Evolutionary conservation across 2,888 invertebrate genomes (phyloP).

Genomic region (Tachina lurida): DNA sequence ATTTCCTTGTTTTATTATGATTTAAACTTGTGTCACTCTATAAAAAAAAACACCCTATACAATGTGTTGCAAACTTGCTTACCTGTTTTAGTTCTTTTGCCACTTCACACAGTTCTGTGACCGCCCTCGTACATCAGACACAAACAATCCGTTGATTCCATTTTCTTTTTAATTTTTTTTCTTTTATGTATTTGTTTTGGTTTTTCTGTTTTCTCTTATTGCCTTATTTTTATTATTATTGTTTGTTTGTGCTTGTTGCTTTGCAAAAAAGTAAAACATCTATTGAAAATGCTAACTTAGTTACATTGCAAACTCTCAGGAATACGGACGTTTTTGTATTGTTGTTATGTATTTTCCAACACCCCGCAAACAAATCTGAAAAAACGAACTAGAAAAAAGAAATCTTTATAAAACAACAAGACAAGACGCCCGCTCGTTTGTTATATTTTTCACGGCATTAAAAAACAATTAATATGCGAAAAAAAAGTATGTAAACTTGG

Average conservation of each 20-base stretch:
- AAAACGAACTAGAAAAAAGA: background rate
- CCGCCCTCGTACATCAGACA: slow-evolving; percentile 14
- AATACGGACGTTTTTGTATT: slow-evolving; percentile 63
- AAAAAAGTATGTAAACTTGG: slow-evolving; percentile 11
- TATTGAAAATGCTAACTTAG: slow-evolving; percentile 49
- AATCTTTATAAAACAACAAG: slow-evolving; percentile 10
- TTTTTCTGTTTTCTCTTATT: slow-evolving; percentile 27
- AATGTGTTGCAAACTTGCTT: no score
- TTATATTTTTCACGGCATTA: slow-evolving; percentile 25
- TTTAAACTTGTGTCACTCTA: no score
- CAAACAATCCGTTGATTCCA: slow-evolving; percentile 37
- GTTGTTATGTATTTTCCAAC: slow-evolving; percentile 31
- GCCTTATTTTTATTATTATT: slow-evolving; percentile 33
- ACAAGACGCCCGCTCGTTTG: slow-evolving; percentile 34
- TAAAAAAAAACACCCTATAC: no score
- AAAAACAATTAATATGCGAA: slow-evolving; percentile 8
- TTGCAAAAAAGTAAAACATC: slow-evolving; percentile 44
- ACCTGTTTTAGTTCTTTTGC: background rate
- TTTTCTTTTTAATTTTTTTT: background rate
- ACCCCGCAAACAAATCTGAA: slow-evolving; percentile 11
- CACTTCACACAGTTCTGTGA: background rate
- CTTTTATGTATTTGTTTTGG: slow-evolving; percentile 13
- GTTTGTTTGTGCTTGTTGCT: slow-evolving; percentile 57
- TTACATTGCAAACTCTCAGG: slow-evolving; percentile 69
- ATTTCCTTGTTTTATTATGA: no score